Percentiles rank a stretch among this genome's conserved stretches.
These are phyloP conservation scores for Idaea straminata DNA, from an alignment of 2,888 invertebrate genomes.

Conservation along the genomic window DNA sequence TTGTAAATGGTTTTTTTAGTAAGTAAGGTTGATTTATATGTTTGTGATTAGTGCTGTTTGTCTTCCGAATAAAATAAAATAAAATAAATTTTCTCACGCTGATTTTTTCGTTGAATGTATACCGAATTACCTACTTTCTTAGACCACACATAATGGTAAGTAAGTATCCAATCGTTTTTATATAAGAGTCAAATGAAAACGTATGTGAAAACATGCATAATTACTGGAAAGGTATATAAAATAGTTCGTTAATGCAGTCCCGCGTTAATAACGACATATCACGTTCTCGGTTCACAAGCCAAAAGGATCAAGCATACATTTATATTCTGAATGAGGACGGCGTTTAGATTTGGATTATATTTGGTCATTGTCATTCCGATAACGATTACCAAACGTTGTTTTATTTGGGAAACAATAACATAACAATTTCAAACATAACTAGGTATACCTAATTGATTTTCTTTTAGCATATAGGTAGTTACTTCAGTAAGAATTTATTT, in stretches of 20 bases:
- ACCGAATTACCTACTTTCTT: no score
- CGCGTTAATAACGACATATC: conserved; percentile 73
- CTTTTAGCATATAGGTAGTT: no score
- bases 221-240: conserved; percentile 51
- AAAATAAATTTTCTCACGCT: no score
- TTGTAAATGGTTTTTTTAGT: no score
- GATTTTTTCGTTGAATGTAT: no score
- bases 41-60: no score
- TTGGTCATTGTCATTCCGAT: conserved; percentile 72
- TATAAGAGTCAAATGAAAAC: conserved; percentile 21
- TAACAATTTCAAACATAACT: conserved; percentile 44
- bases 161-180: not conserved
- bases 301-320: conserved; percentile 64
- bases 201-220: conserved; percentile 53
- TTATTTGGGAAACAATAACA: conserved; percentile 69
- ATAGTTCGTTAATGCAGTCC: conserved; percentile 73
- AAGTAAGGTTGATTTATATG: no score
- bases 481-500: no score
- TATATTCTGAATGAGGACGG: conserved; percentile 70
- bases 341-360: conserved; percentile 79
- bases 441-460: not conserved
- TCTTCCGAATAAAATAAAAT: no score
- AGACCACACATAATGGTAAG: no score
- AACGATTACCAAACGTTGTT: conserved; percentile 60
- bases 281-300: conserved; percentile 78